A percentile compares a stretch with the other conserved stretches of the same genome.
These are phyloP conservation scores for Bombylius major DNA, from an alignment of 2,888 invertebrate genomes.

Conservation along the genomic window DNA sequence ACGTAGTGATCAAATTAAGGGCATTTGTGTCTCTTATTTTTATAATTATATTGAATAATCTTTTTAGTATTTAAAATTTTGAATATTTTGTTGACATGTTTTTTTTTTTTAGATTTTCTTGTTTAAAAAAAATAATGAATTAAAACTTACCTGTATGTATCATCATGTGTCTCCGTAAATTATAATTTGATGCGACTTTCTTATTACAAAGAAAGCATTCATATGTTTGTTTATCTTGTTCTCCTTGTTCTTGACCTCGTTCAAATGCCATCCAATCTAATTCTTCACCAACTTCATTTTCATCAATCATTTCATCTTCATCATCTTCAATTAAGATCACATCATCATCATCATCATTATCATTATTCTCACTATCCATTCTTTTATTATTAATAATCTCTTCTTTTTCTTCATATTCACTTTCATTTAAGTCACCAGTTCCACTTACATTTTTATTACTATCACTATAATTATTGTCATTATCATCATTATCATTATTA, in stretches of 20 bases:
- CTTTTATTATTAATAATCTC: background rate
- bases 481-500: background rate
- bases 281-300: constrained; percentile 17
- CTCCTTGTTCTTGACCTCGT: constrained; percentile 23
- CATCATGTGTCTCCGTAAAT: constrained; percentile 35
- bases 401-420: background rate
- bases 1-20: too few species aligned
- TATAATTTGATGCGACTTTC: constrained; percentile 33
- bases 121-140: background rate
- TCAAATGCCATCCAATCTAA: constrained; percentile 25
- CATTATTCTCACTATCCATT: background rate
- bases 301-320: constrained; percentile 16
- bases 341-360: background rate
- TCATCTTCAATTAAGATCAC: constrained; percentile 2
- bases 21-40: too few species aligned
- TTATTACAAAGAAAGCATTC: constrained; percentile 33
- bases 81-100: too few species aligned
- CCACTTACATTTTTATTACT: background rate
- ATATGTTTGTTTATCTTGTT: constrained; percentile 26
- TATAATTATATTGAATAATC: too few species aligned
- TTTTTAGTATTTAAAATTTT: too few species aligned
- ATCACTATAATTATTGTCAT: background rate
- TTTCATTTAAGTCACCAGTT: too few species aligned
- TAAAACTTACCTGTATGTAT: constrained; percentile 30
- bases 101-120: too few species aligned